Percentiles rank a stretch among this genome's conserved stretches.
phyloP scores from a whole-genome alignment of 2,888 invertebrate genomes.

The Polydrusus cervinus region DNA sequence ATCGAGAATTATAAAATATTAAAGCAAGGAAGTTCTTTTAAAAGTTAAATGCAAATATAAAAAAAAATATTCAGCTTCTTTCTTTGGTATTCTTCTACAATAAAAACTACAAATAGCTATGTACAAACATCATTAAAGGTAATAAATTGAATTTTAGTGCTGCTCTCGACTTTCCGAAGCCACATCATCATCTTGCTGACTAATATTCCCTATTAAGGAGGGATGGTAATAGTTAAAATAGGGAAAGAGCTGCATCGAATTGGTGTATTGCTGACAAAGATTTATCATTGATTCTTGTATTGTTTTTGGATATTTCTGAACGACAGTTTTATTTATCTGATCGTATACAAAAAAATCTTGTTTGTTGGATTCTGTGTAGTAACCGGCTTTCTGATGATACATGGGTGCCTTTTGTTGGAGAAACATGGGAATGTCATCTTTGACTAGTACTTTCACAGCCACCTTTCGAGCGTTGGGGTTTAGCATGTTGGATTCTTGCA shows the following conservation, averaged over 20 bases:
- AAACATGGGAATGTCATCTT: conserved; percentile 82
- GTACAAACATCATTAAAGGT: background rate
- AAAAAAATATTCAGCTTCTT: background rate
- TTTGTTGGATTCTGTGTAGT: conserved; percentile 64
- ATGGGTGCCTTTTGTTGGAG: conserved; percentile 65
- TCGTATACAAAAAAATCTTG: conserved; percentile 68
- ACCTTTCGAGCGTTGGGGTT: conserved; percentile 86
- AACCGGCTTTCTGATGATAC: conserved; percentile 63
- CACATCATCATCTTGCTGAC: conserved; percentile 64
- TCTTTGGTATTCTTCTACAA: conserved; percentile 25
- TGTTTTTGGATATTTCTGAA: conserved; percentile 67
- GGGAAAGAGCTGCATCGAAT: conserved; percentile 69
- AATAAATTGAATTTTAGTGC: conserved; percentile 49
- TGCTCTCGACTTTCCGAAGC: conserved; percentile 60
- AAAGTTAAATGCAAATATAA: too few relatives aligned
- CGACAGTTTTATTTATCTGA: conserved; percentile 65
- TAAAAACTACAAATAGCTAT: background rate
- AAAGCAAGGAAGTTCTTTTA: too few relatives aligned
- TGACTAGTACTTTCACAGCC: conserved; percentile 92
- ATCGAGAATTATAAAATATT: too few relatives aligned
- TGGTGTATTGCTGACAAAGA: conserved; percentile 70
- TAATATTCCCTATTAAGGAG: conserved; percentile 61
- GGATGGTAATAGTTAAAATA: conserved; percentile 72
- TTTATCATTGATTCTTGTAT: conserved; percentile 70
- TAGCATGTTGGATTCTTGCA: conserved; percentile 80